These are phyloP conservation scores for Pollimyrus isidori DNA, from an alignment of 2,113 vertebrate species.

Conservation along the genomic window DNA sequence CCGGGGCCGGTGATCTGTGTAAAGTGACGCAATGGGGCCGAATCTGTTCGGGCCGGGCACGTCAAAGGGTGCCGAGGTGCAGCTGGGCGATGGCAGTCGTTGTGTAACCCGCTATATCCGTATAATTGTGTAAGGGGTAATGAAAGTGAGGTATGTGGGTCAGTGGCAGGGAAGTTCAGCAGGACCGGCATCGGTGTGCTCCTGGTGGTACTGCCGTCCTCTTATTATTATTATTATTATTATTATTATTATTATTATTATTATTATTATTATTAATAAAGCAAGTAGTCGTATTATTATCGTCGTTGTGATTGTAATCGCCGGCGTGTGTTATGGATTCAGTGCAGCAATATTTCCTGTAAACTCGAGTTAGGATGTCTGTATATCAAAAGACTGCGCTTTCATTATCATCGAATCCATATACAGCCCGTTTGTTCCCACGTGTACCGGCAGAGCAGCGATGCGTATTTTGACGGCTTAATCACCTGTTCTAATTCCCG, in stretches of 20 bases:
- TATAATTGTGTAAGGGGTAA: slow-evolving; percentile 48
- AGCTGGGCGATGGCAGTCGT: slow-evolving; percentile 47
- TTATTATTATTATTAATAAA: neutral
- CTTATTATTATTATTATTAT: neutral
- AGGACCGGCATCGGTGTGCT: neutral
- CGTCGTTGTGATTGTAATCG: neutral
- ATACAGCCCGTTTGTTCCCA: neutral
- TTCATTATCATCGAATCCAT: neutral
- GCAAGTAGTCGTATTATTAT: neutral
- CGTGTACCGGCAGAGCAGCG: neutral
- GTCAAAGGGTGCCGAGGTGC: neutral
- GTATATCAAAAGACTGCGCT: neutral
- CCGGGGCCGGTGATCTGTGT: neutral
- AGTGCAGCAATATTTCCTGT: neutral
- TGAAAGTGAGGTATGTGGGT: slow-evolving; percentile 43
- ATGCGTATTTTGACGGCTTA: neutral
- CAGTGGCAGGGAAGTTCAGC: slow-evolving; percentile 21
- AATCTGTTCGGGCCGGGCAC: neutral
- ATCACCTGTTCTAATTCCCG: neutral
- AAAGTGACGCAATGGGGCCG: neutral
- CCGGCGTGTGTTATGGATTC: neutral
- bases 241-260: neutral
- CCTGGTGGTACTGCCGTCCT: neutral
- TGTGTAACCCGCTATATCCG: slow-evolving; percentile 44
- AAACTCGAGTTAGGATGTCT: neutral